Evolutionary conservation across 2,888 invertebrate genomes (phyloP).

Genomic region (Brassicogethes aeneus): DNA sequence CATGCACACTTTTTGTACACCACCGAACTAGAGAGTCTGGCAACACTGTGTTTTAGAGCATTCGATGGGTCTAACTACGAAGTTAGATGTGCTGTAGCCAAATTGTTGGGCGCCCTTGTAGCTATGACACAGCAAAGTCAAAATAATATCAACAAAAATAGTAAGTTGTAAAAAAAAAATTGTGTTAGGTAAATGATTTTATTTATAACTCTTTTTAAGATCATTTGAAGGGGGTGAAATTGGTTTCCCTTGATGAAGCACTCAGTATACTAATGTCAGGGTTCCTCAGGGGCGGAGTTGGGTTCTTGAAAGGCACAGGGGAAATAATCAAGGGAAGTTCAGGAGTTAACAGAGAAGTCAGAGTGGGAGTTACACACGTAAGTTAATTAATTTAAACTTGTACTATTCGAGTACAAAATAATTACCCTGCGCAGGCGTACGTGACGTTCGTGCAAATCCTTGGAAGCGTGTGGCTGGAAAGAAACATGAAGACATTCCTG

Average conservation of each 20-base stretch:
- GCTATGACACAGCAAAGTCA: conserved; percentile 76
- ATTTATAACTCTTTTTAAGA: conserved; percentile 13
- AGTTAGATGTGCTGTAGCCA: conserved; percentile 85
- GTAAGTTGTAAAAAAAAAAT: conserved; percentile 24
- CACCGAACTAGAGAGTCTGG: conserved; percentile 83
- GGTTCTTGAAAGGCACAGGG: conserved; percentile 85
- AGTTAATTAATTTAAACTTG: conserved; percentile 34
- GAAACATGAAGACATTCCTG: conserved; percentile 78
- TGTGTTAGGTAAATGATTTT: neutral
- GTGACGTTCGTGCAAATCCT: conserved; percentile 90
- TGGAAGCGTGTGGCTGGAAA: conserved; percentile 92
- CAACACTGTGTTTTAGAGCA: conserved; percentile 84
- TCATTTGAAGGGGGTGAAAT: conserved; percentile 49
- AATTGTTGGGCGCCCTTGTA: conserved; percentile 78
- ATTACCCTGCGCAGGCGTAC: conserved; percentile 63
- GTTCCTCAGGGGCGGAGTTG: conserved; percentile 87
- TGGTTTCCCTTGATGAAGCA: conserved; percentile 82
- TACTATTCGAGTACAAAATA: no score
- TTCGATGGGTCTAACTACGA: conserved; percentile 90
- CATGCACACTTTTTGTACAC: conserved; percentile 79
- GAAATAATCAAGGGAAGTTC: conserved; percentile 95
- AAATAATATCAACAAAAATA: conserved; percentile 26
- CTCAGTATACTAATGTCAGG: conserved; percentile 86
- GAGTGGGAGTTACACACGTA: conserved; percentile 96
- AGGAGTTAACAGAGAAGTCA: conserved; percentile 87